phyloP scores from a whole-genome alignment of 1,140 invertebrate genomes.

The Halyomorpha halys region DNA sequence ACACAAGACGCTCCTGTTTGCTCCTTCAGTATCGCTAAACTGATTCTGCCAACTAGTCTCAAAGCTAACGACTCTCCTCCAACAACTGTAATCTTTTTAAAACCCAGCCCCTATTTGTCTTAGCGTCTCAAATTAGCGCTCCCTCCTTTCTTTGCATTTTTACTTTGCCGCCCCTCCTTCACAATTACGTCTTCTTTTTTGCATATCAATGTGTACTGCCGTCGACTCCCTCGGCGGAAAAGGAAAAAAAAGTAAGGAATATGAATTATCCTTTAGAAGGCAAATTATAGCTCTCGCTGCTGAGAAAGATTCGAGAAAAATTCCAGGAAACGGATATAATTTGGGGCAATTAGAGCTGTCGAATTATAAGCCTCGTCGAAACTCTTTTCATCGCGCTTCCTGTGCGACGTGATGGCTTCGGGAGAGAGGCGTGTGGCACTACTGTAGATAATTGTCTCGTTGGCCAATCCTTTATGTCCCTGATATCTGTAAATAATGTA shows the following conservation, averaged over 20 bases:
- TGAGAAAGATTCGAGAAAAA: too few species aligned
- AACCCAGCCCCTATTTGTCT: background rate
- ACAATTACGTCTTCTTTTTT: constrained; percentile 4
- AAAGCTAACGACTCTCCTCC: background rate
- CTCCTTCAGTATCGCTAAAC: too few species aligned
- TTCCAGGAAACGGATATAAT: too few species aligned
- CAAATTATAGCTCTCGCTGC: background rate
- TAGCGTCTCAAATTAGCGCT: background rate
- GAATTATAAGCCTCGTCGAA: too few species aligned
- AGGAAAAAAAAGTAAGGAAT: background rate
- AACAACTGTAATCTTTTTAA: background rate
- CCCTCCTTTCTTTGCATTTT: constrained; percentile 9
- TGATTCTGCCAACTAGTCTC: background rate
- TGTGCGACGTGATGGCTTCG: too few species aligned
- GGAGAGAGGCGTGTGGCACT: too few species aligned
- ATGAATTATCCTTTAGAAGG: background rate
- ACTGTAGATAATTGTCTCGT: too few species aligned
- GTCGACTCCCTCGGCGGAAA: background rate
- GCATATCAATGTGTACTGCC: background rate
- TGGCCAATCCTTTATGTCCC: too few species aligned
- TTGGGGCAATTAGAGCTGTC: too few species aligned
- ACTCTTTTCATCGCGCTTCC: too few species aligned
- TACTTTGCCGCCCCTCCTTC: constrained; percentile 4
- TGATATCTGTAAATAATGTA: too few species aligned
- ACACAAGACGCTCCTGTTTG: too few species aligned